Conservation (phyloP, 2,888 invertebrate species). For the Drosophila mettleri region DNA sequence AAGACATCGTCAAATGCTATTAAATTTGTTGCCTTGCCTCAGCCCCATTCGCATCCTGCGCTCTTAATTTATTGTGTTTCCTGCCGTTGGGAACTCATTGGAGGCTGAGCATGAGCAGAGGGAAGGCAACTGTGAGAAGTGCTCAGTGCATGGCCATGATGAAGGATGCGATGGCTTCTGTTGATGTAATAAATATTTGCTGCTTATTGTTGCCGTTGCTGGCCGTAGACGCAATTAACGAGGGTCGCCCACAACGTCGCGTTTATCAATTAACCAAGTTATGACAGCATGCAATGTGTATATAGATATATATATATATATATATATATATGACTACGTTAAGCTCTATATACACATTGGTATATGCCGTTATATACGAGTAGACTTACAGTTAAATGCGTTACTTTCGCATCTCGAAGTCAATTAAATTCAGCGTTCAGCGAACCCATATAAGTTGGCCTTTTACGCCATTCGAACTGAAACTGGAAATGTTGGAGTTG, state of each 20-base stretch:
- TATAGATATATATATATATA: neutral
- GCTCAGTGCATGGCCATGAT: neutral
- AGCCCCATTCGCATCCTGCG: slow-evolving; percentile 30
- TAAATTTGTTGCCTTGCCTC: slow-evolving; percentile 46
- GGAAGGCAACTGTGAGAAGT: neutral
- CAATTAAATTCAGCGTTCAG: slow-evolving; percentile 72
- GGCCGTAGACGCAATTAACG: slow-evolving; percentile 41
- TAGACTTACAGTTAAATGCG: slow-evolving; percentile 45
- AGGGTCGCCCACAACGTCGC: slow-evolving; percentile 35
- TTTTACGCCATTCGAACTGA: slow-evolving; percentile 43
- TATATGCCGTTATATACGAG: neutral
- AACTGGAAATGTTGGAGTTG: slow-evolving; percentile 37
- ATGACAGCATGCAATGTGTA: slow-evolving; percentile 37
- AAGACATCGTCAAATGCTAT: slow-evolving; percentile 47
- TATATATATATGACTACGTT: neutral
- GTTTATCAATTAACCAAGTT: slow-evolving; percentile 53
- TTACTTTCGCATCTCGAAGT: slow-evolving; percentile 61
- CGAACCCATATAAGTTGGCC: slow-evolving; percentile 58
- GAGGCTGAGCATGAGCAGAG: neutral
- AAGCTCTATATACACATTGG: neutral
- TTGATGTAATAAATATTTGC: slow-evolving; percentile 37
- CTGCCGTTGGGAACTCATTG: slow-evolving; percentile 28
- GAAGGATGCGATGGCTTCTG: slow-evolving; percentile 21
- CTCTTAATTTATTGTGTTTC: slow-evolving; percentile 64
- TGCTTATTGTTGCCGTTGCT: slow-evolving; percentile 22